phyloP scores from a whole-genome alignment of 2,113 vertebrate species.

The Amia ocellicauda region DNA sequence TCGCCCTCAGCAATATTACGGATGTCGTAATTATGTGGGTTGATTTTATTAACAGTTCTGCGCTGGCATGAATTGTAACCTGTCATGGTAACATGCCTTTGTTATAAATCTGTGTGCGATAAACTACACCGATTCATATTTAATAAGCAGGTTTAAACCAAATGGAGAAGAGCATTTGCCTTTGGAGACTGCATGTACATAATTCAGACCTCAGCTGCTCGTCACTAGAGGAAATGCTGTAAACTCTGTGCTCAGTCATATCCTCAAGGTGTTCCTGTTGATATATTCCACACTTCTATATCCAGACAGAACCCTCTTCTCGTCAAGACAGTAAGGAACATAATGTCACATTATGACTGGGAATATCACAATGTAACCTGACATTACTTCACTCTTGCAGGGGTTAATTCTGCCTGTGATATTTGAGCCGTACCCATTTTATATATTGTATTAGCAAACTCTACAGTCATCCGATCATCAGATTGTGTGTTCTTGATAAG shows the following conservation, averaged over 20 bases:
- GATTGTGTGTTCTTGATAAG: too few species aligned
- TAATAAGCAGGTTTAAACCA: constrained; percentile 31
- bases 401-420: too few species aligned
- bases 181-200: background rate
- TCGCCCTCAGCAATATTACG: constrained; percentile 49
- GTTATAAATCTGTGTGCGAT: constrained; percentile 37
- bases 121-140: constrained; percentile 32
- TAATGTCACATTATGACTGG: background rate
- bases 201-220: background rate
- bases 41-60: constrained; percentile 61
- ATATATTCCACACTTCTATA: background rate
- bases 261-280: background rate
- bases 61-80: constrained; percentile 38
- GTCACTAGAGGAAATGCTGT: background rate
- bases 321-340: background rate
- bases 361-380: background rate
- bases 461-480: too few species aligned
- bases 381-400: background rate
- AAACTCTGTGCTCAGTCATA: background rate
- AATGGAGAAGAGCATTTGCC: constrained; percentile 1
- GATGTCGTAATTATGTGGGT: constrained; percentile 47
- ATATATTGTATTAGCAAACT: too few species aligned
- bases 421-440: too few species aligned
- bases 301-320: background rate
- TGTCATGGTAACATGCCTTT: constrained; percentile 43